Percentiles rank a stretch among this genome's conserved stretches.
Evolutionary conservation across 2,797 vertebrate species (phyloP).

Genomic region (Australoheros facetus): DNA sequence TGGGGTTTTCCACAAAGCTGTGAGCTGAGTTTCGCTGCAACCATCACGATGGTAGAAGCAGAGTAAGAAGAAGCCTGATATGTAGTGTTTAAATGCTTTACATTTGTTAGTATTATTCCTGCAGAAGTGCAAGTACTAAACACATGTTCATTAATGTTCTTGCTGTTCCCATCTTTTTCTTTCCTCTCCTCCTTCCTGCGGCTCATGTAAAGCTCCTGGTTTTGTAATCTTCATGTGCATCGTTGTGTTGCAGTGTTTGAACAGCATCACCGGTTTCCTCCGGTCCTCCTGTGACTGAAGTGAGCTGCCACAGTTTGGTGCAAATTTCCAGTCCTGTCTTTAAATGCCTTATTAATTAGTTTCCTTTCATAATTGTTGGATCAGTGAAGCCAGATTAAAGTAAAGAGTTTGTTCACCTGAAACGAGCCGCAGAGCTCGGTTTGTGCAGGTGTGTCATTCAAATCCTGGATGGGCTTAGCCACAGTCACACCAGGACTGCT

Average conservation of each 20-base stretch:
- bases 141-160: neutral
- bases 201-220: neutral
- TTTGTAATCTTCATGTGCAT: neutral
- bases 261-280: neutral
- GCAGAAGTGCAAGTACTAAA: neutral
- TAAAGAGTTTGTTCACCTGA: neutral
- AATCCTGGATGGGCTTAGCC: neutral
- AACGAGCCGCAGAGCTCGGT: neutral
- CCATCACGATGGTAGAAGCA: no score
- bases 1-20: no score
- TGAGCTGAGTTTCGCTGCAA: no score
- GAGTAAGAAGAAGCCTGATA: no score
- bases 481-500: neutral
- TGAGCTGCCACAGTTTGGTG: neutral
- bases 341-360: constrained; percentile 13
- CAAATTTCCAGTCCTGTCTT: neutral
- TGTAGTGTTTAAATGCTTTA: no score
- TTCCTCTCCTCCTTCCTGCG: neutral
- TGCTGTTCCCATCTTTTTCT: neutral
- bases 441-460: neutral
- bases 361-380: neutral
- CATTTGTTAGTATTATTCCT: neutral
- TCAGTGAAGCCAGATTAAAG: constrained; percentile 4
- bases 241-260: neutral
- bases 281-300: neutral